Conservation (phyloP, 1,140 invertebrate species). For the Brachionus angularis region DNA sequence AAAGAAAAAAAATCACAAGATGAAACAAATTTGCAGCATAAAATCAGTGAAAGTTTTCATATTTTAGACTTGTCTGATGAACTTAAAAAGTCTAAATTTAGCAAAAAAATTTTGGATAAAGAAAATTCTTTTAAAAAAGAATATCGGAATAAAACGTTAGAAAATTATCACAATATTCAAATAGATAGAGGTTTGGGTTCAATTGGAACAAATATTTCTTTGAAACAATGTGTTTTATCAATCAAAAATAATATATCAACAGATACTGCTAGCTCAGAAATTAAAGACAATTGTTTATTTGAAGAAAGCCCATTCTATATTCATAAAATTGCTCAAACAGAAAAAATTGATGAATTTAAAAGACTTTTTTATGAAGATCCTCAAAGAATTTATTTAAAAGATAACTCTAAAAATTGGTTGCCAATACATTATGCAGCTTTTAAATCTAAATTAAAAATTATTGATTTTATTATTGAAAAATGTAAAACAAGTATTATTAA, state of each 20-base stretch:
- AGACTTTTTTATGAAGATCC: slow-evolving; percentile 67
- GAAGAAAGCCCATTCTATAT: slow-evolving; percentile 44
- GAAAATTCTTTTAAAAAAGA: no score
- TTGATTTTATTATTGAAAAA: slow-evolving; percentile 69
- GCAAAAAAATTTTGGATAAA: no score
- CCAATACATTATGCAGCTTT: slow-evolving; percentile 73
- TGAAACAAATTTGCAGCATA: no score
- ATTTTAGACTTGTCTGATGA: no score
- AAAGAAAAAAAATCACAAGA: no score
- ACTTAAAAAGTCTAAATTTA: no score
- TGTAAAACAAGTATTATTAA: slow-evolving; percentile 63
- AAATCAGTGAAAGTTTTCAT: no score
- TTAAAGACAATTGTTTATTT: slow-evolving; percentile 12
- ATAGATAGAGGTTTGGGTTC: no score
- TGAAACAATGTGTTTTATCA: not conserved
- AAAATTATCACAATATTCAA: no score
- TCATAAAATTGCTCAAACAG: slow-evolving; percentile 66
- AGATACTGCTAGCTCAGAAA: not conserved
- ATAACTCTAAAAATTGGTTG: slow-evolving; percentile 66
- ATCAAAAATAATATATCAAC: not conserved
- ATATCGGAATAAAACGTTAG: no score
- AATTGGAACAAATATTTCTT: no score
- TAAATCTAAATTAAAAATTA: slow-evolving; percentile 69
- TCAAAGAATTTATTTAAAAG: slow-evolving; percentile 65
- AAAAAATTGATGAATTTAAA: slow-evolving; percentile 73